Percentiles rank a stretch among this genome's conserved stretches.
Conservation (phyloP, 2,797 vertebrate genomes). For the Lepilemur ruficaudatus region DNA sequence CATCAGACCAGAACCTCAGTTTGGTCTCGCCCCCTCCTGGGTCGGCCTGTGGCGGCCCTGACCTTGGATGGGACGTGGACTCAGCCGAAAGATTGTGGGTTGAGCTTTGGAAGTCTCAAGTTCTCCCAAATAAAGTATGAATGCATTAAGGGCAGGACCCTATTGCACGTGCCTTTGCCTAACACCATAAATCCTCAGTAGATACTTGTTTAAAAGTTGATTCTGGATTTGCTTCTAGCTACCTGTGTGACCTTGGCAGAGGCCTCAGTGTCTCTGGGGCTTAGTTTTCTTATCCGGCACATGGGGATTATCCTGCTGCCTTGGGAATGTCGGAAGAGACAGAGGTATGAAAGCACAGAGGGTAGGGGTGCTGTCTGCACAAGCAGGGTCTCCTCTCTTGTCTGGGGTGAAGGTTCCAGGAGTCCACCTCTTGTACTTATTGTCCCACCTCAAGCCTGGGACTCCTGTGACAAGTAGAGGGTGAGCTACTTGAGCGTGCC, state of each 20-base stretch:
- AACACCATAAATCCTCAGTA: background rate
- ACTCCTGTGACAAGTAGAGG: background rate
- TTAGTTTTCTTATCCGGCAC: background rate
- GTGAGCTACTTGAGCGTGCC: background rate
- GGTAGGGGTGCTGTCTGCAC: background rate
- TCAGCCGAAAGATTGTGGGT: background rate
- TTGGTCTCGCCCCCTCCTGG: no score
- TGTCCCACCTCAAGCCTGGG: background rate
- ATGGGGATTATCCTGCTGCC: background rate
- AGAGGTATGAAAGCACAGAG: background rate
- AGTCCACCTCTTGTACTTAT: background rate
- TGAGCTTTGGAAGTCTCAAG: background rate
- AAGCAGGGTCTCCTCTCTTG: background rate
- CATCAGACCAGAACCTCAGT: background rate
- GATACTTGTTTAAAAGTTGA: background rate
- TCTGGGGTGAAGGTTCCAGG: background rate
- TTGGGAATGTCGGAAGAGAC: background rate
- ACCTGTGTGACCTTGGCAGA: background rate
- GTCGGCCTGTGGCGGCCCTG: background rate
- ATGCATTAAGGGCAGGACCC: background rate
- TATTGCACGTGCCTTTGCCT: background rate
- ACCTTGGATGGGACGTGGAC: background rate
- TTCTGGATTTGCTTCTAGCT: background rate
- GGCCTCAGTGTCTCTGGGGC: background rate
- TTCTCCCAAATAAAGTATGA: background rate